phyloP scores from a whole-genome alignment of 1,140 invertebrate species.

The Drosophila funebris region DNA sequence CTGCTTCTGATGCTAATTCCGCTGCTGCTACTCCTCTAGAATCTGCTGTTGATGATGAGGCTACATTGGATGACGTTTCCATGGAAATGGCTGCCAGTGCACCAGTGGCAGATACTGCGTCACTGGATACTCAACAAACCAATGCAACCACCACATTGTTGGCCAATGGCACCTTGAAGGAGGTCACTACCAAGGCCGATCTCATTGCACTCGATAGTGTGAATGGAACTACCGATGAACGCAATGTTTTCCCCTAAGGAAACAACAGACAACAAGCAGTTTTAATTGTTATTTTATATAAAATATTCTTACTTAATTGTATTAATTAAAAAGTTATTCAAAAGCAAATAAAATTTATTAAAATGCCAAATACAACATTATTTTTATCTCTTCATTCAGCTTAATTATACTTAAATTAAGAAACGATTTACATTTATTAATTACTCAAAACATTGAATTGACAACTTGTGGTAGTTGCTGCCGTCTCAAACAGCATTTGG shows the following conservation, averaged over 20 bases:
- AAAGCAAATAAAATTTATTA: too few relatives aligned
- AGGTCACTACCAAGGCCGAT: conserved; percentile 16
- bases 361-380: too few relatives aligned
- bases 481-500: too few relatives aligned
- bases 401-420: too few relatives aligned
- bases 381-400: too few relatives aligned
- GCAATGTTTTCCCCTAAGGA: background rate
- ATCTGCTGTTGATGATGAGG: background rate
- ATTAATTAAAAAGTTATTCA: too few relatives aligned
- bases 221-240: conserved; percentile 4
- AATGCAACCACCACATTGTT: background rate
- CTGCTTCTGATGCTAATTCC: background rate
- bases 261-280: too few relatives aligned
- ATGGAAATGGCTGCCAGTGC: conserved; percentile 3
- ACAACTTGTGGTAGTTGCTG: too few relatives aligned
- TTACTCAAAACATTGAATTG: too few relatives aligned
- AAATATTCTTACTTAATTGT: too few relatives aligned
- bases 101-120: background rate
- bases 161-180: background rate
- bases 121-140: background rate
- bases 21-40: background rate
- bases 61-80: background rate
- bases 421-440: too few relatives aligned
- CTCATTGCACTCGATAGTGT: conserved; percentile 19
- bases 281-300: too few relatives aligned